These are phyloP conservation scores for Acrocyrtus sp. DNA, from an alignment of 2,888 invertebrate genomes.

Conservation along the genomic window DNA sequence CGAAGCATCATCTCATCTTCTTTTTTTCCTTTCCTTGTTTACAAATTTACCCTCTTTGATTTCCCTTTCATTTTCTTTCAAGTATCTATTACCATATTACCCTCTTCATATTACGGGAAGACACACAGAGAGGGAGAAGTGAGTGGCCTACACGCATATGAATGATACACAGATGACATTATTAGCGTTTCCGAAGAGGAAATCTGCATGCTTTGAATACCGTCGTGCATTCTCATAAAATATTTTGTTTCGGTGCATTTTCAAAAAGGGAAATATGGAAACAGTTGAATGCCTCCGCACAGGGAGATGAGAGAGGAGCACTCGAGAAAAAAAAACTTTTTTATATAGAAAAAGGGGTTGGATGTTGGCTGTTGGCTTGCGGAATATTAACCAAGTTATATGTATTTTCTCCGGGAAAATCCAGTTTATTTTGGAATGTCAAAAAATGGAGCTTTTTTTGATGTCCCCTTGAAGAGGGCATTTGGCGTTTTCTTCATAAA, in stretches of 20 bases:
- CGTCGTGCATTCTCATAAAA: no score
- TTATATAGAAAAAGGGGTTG: conserved; percentile 10
- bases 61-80: conserved; percentile 39
- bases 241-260: no score
- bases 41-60: conserved; percentile 38
- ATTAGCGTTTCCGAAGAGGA: conserved; percentile 23
- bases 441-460: conserved; percentile 38
- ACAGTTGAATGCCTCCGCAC: conserved; percentile 14
- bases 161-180: conserved; percentile 44
- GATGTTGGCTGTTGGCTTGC: no score
- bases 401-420: conserved; percentile 11
- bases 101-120: no score
- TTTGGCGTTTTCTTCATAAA: no score
- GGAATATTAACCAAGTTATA: conserved; percentile 40
- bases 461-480: conserved; percentile 42
- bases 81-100: conserved; percentile 49
- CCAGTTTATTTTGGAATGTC: conserved; percentile 24
- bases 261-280: conserved; percentile 2
- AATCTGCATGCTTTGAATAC: conserved; percentile 19
- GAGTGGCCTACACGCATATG: conserved; percentile 32
- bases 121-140: no score
- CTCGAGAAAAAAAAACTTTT: conserved; percentile 1
- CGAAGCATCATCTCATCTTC: no score
- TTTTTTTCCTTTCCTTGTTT: conserved; percentile 8
- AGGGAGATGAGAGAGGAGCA: background rate